phyloP scores from a whole-genome alignment of 2,797 vertebrate genomes.

The Galagoides demidoff region DNA sequence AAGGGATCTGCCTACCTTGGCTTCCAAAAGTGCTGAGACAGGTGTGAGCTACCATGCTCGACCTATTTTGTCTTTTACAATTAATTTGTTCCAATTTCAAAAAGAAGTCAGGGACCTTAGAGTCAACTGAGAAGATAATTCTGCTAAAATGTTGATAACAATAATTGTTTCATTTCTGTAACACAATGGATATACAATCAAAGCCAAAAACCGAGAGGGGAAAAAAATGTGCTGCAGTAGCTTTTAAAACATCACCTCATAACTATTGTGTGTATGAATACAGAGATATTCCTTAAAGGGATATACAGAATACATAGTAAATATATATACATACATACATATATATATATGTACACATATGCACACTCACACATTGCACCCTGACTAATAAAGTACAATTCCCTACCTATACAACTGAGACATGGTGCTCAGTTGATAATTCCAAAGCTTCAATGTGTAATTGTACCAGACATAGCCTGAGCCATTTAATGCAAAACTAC shows the following conservation, averaged over 20 bases:
- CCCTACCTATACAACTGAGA: background rate
- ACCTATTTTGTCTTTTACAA: background rate
- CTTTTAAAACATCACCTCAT: background rate
- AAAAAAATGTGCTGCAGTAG: background rate
- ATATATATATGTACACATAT: background rate
- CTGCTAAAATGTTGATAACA: background rate
- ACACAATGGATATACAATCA: background rate
- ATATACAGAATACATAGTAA: background rate
- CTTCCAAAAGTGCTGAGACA: too few species aligned
- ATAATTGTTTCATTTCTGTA: background rate
- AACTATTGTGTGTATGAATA: background rate
- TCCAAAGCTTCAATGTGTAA: background rate
- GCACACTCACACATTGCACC: background rate
- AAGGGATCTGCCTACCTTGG: too few species aligned
- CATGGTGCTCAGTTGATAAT: background rate
- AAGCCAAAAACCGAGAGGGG: background rate
- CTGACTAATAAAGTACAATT: background rate
- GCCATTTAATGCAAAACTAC: background rate
- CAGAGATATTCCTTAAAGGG: background rate
- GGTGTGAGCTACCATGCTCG: too few species aligned
- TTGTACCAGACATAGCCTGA: background rate
- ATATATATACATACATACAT: background rate
- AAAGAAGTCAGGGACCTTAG: background rate
- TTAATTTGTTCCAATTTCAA: background rate
- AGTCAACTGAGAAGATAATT: background rate